Evolutionary conservation across 1,140 invertebrate genomes (phyloP).

Genomic region (Zaprionus inermis): DNA sequence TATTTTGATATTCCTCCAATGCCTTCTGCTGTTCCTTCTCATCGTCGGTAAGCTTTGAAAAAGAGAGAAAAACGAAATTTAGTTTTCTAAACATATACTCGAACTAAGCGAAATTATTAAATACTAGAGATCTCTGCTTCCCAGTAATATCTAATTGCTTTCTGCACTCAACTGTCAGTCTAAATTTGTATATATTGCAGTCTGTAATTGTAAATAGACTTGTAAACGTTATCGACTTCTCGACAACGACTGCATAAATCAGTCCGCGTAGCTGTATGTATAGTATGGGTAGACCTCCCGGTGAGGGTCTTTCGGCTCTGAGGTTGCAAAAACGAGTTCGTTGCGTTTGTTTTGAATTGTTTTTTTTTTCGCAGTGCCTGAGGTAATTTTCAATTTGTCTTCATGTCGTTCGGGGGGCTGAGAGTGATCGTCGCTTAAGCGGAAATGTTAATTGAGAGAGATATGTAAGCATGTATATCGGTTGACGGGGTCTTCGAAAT

Average conservation of each 20-base stretch:
- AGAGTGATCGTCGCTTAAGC: conserved; percentile 33
- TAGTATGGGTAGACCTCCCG: conserved; percentile 13
- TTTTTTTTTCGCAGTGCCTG: conserved; percentile 9
- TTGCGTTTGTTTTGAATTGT: conserved; percentile 22
- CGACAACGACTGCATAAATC: conserved; percentile 22
- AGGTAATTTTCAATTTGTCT: conserved; percentile 44
- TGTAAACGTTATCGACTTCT: conserved; percentile 9
- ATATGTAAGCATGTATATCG: conserved; percentile 13
- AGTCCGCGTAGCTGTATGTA: not conserved
- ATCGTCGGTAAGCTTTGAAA: conserved; percentile 24
- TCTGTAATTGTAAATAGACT: conserved; percentile 2
- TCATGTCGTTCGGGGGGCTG: conserved; percentile 18
- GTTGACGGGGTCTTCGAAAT: conserved; percentile 2
- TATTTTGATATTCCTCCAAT: conserved; percentile 62
- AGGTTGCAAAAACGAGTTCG: conserved; percentile 38
- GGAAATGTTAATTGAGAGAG: conserved; percentile 73
- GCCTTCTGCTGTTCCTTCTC: conserved; percentile 23
- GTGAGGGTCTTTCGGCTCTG: conserved; percentile 19
- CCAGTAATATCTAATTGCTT: not conserved
- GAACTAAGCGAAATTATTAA: too few relatives aligned
- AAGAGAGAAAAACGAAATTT: not conserved
- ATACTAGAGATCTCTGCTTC: not conserved
- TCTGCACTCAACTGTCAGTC: conserved; percentile 4
- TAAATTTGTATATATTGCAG: conserved; percentile 8
- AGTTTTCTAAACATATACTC: too few relatives aligned